Conservation (phyloP, 1,140 invertebrate genomes). For the Antheraea mylitta region DNA sequence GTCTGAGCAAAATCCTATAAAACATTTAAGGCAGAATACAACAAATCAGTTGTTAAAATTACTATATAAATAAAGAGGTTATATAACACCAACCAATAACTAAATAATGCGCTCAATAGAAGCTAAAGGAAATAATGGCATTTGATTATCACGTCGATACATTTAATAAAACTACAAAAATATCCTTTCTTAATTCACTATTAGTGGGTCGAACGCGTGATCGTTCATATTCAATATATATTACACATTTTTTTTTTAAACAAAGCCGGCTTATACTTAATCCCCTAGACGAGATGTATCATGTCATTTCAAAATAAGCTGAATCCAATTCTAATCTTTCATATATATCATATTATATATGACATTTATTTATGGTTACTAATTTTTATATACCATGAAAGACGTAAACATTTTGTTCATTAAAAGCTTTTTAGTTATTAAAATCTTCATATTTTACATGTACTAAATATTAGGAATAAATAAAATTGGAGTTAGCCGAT, state of each 20-base stretch:
- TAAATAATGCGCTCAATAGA: slow-evolving; percentile 57
- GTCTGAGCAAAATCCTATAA: neutral
- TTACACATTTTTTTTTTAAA: neutral
- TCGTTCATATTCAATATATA: neutral
- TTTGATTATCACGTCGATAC: slow-evolving; percentile 45
- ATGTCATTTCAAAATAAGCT: too few species aligned
- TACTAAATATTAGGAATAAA: too few species aligned
- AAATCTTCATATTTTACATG: too few species aligned
- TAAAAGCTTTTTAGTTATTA: too few species aligned
- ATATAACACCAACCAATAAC: slow-evolving; percentile 22
- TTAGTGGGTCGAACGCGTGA: slow-evolving; percentile 2
- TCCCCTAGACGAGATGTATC: too few species aligned
- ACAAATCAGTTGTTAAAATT: slow-evolving; percentile 13
- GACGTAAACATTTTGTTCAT: too few species aligned
- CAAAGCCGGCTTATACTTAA: too few species aligned
- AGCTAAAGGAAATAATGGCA: slow-evolving; percentile 59
- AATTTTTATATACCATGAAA: too few species aligned
- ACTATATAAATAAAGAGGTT: slow-evolving; percentile 26
- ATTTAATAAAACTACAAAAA: slow-evolving; percentile 54
- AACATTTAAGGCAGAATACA: slow-evolving; percentile 7
- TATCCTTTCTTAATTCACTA: slow-evolving; percentile 44
- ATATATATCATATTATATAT: too few species aligned
- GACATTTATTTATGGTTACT: too few species aligned
- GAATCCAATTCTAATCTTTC: too few species aligned
- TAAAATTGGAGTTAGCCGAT: too few species aligned